A percentile compares a stretch with the other conserved stretches of the same genome.
Conservation (phyloP, 2,113 vertebrate genomes). For the Leuciscus idus region DNA sequence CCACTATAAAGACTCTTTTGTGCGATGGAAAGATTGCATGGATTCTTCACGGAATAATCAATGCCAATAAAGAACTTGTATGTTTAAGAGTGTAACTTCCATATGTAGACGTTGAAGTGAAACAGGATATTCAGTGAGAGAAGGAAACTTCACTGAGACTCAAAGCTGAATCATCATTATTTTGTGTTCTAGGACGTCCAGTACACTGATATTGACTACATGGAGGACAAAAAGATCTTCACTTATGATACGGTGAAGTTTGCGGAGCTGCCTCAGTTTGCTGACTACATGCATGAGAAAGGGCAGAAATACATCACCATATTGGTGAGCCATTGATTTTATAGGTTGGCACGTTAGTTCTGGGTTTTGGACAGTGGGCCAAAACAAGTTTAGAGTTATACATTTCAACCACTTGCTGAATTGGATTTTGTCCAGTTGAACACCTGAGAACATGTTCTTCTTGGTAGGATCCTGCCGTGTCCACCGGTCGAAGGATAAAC, state of each 20-base stretch:
- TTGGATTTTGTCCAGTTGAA: background rate
- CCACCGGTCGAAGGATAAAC: slow-evolving; percentile 65
- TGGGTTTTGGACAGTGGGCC: background rate
- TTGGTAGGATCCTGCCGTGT: slow-evolving; percentile 87
- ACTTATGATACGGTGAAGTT: slow-evolving; percentile 85
- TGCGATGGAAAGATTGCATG: too few species aligned
- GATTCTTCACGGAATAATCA: too few species aligned
- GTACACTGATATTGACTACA: slow-evolving; percentile 94
- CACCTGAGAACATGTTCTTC: background rate
- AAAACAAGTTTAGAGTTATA: background rate
- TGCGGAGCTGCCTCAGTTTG: slow-evolving; percentile 83
- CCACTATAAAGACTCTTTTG: too few species aligned
- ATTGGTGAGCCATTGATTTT: slow-evolving; percentile 76
- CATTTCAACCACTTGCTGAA: background rate
- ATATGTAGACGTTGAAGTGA: background rate
- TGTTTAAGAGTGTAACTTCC: background rate
- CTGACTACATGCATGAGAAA: slow-evolving; percentile 79
- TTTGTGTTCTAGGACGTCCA: slow-evolving; percentile 85
- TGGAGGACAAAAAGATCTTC: slow-evolving; percentile 93
- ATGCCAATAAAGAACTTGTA: too few species aligned
- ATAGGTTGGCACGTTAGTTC: background rate
- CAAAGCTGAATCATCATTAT: background rate
- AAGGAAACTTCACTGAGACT: background rate
- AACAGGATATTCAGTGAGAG: background rate
- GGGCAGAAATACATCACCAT: slow-evolving; percentile 92